These are phyloP conservation scores for Rhagonycha lutea DNA, from an alignment of 2,888 invertebrate species.

Conservation along the genomic window DNA sequence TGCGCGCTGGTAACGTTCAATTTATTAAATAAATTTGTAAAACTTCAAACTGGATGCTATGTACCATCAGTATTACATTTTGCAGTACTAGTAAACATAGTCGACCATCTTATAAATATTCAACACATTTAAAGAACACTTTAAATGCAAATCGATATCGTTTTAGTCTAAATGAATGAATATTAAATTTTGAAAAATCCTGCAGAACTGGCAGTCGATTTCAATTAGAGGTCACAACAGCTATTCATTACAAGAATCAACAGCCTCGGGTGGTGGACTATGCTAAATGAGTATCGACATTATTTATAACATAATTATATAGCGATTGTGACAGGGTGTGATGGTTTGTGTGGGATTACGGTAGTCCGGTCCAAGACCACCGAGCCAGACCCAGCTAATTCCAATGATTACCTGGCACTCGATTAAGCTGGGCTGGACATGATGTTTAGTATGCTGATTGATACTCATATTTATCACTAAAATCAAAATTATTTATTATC, in stretches of 20 bases:
- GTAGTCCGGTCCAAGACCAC: conserved; percentile 57
- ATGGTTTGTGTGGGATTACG: conserved; percentile 53
- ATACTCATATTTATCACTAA: conserved; percentile 41
- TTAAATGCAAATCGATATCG: conserved; percentile 23
- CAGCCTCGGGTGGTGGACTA: conserved; percentile 40
- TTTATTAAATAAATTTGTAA: neutral
- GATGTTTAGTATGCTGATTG: conserved; percentile 41
- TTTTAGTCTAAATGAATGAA: conserved; percentile 28
- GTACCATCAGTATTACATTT: neutral
- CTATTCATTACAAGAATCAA: conserved; percentile 41
- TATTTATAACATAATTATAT: conserved; percentile 58
- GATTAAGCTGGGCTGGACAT: conserved; percentile 45
- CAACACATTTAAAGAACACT: conserved; percentile 16
- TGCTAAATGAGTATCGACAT: conserved; percentile 52
- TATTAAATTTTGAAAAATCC: conserved; percentile 27
- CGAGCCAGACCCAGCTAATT: conserved; percentile 61
- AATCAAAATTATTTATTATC: conserved; percentile 37
- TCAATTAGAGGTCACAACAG: conserved; percentile 52
- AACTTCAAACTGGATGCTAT: neutral
- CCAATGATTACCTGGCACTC: conserved; percentile 60
- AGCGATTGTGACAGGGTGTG: conserved; percentile 55
- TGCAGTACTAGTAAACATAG: neutral
- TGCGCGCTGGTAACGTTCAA: neutral
- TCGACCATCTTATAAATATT: conserved; percentile 13
- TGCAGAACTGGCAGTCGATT: conserved; percentile 45